These are phyloP conservation scores for Rhopalosiphum nymphaeae DNA, from an alignment of 2,888 invertebrate species.

Conservation along the genomic window DNA sequence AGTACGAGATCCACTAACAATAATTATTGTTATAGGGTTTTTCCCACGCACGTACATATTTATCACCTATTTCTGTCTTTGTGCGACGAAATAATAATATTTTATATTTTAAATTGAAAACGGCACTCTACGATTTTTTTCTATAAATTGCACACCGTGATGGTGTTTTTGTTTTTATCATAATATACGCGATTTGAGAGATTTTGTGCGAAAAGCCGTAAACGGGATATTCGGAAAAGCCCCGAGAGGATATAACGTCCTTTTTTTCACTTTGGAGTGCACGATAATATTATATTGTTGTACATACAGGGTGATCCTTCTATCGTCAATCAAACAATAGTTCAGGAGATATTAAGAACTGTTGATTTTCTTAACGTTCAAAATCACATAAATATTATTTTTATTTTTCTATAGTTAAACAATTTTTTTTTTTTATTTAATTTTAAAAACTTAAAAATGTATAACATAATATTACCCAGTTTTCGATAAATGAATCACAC, in stretches of 20 bases:
- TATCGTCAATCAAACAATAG: background rate
- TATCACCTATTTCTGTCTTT: background rate
- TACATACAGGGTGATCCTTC: background rate
- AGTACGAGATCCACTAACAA: background rate
- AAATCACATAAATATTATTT: background rate
- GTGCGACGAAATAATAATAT: background rate
- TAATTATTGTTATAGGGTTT: background rate
- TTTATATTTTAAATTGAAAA: background rate
- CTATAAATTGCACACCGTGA: background rate
- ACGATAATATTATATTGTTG: background rate
- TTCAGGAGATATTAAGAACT: background rate
- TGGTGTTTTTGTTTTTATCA: background rate
- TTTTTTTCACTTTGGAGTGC: background rate
- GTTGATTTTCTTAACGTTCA: background rate
- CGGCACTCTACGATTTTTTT: background rate
- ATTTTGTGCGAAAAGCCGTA: background rate
- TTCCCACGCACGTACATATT: background rate
- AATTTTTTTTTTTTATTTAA: background rate
- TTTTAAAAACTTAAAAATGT: background rate
- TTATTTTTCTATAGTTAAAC: background rate
- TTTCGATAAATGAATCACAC: background rate
- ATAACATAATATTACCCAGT: background rate
- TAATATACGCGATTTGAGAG: background rate
- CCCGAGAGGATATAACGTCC: background rate
- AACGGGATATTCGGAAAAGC: conserved; percentile 13